Conservation (phyloP, 2,888 invertebrate genomes). For the Alloscopus bannaensis region DNA sequence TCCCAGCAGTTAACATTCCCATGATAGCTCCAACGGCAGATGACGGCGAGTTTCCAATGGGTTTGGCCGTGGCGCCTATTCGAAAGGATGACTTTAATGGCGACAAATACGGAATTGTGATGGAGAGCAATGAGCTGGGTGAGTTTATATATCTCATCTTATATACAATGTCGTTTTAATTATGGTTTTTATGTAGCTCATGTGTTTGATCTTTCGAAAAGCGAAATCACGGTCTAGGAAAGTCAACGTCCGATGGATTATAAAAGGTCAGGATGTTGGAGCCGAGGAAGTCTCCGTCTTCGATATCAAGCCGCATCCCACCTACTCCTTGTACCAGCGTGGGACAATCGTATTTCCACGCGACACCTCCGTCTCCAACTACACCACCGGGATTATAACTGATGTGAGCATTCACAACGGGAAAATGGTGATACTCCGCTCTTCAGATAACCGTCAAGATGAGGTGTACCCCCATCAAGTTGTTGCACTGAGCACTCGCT, state of each 20-base stretch:
- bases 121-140: conserved; percentile 65
- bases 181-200: neutral
- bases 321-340: conserved; percentile 64
- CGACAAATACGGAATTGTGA: conserved; percentile 66
- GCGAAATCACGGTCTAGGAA: conserved; percentile 47
- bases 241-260: conserved; percentile 69
- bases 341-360: conserved; percentile 69
- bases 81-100: conserved; percentile 22
- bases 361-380: conserved; percentile 28
- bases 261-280: conserved; percentile 52
- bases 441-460: conserved; percentile 40
- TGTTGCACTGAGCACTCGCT: conserved; percentile 62
- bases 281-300: conserved; percentile 63
- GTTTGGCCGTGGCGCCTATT: conserved; percentile 51
- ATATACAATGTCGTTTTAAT: conserved; percentile 13
- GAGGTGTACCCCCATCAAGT: conserved; percentile 69
- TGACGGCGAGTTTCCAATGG: conserved; percentile 60
- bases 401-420: conserved; percentile 66
- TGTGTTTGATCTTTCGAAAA: neutral
- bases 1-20: conserved; percentile 56
- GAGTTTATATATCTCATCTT: neutral
- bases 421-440: conserved; percentile 62
- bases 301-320: conserved; percentile 62
- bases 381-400: conserved; percentile 65
- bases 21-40: conserved; percentile 31